phyloP scores from a whole-genome alignment of 2,888 invertebrate genomes.

The Trachelus tabidus region DNA sequence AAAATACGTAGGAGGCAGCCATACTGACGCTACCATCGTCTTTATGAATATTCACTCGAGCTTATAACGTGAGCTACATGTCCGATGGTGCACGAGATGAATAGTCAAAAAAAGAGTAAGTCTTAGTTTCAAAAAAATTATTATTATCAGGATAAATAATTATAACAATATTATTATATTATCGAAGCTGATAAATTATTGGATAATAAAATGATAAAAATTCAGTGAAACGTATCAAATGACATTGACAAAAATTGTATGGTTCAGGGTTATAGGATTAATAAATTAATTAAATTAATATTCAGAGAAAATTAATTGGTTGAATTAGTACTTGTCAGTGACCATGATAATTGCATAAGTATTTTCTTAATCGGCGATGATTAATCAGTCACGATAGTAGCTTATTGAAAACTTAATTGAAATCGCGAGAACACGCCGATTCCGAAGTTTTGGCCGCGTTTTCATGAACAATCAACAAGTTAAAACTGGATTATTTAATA shows the following conservation, averaged over 20 bases:
- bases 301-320: not conserved
- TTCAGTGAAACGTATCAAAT: not conserved
- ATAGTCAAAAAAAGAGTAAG: not conserved
- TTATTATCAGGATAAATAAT: not conserved
- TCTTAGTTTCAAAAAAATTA: not conserved
- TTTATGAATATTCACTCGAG: not conserved
- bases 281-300: not conserved
- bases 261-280: not conserved
- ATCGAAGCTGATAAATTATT: too few relatives aligned
- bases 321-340: not conserved
- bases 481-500: slow-evolving; percentile 47
- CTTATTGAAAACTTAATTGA: slow-evolving; percentile 30
- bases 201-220: not conserved
- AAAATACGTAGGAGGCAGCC: not conserved
- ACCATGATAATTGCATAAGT: not conserved
- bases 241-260: not conserved
- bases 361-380: slow-evolving; percentile 9
- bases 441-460: slow-evolving; percentile 2
- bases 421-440: slow-evolving; percentile 21
- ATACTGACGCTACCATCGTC: not conserved
- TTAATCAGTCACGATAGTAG: slow-evolving; percentile 27
- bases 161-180: too few relatives aligned
- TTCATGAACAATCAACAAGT: slow-evolving; percentile 54
- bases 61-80: not conserved
- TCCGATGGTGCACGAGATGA: not conserved